Evolutionary conservation across 2,797 vertebrate species (phyloP).

Genomic region (Novumbra hubbsi): DNA sequence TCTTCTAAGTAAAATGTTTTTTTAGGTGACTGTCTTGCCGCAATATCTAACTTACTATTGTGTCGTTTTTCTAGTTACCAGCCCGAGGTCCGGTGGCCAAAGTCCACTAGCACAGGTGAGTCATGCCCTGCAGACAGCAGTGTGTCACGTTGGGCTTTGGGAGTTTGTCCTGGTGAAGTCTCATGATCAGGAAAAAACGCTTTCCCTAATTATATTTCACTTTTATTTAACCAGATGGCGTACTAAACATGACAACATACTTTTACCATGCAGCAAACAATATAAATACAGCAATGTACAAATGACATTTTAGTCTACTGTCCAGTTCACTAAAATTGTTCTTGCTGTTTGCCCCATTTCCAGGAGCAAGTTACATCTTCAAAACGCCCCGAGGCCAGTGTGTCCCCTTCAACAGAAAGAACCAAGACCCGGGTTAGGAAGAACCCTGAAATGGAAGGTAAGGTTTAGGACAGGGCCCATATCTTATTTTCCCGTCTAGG

Average conservation of each 20-base stretch:
- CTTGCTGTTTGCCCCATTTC: slow-evolving; percentile 21
- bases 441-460: slow-evolving; percentile 87
- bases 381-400: slow-evolving; percentile 30
- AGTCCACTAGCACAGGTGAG: slow-evolving; percentile 60
- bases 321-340: not conserved
- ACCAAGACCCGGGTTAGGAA: slow-evolving; percentile 61
- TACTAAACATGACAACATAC: too few species aligned
- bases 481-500: not conserved
- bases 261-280: too few species aligned
- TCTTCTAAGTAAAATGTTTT: not conserved
- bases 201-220: not conserved
- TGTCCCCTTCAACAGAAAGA: slow-evolving; percentile 38
- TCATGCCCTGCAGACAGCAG: not conserved
- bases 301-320: not conserved
- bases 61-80: not conserved
- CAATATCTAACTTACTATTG: not conserved
- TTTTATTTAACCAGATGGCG: too few species aligned
- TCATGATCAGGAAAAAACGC: not conserved
- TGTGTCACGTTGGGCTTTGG: not conserved
- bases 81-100: slow-evolving; percentile 31
- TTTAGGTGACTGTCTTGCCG: not conserved
- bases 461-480: slow-evolving; percentile 27
- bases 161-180: too few species aligned
- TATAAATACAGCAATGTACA: too few species aligned
- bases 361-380: slow-evolving; percentile 51